A percentile compares a stretch with the other conserved stretches of the same genome.
phyloP scores from a whole-genome alignment of 2,797 vertebrate genomes.

The Melanotaenia nigrans region DNA sequence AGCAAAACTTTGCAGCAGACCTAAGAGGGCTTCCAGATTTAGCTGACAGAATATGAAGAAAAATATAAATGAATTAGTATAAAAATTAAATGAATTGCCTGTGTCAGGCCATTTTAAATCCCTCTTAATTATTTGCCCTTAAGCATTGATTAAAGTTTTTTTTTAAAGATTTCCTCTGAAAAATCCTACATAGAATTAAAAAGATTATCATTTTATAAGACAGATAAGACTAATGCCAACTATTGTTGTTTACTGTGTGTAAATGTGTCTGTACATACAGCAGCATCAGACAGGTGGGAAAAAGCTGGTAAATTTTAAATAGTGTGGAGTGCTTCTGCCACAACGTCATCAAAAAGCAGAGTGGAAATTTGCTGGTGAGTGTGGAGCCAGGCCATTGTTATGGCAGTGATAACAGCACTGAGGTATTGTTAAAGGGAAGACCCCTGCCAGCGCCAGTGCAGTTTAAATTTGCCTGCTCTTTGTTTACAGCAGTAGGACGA shows the following conservation, averaged over 20 bases:
- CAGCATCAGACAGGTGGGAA: background rate
- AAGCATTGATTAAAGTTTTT: background rate
- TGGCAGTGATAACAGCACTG: constrained; percentile 66
- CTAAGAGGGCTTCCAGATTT: constrained; percentile 3
- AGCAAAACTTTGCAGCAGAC: constrained; percentile 15
- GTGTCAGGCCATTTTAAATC: background rate
- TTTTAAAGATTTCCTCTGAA: no score
- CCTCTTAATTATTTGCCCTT: background rate
- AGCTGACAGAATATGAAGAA: background rate
- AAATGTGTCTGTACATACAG: constrained; percentile 9
- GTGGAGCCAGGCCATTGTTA: constrained; percentile 69
- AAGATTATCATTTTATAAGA: background rate
- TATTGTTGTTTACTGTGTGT: constrained; percentile 32
- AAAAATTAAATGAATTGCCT: background rate
- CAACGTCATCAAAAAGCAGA: background rate
- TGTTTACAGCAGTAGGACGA: constrained; percentile 48
- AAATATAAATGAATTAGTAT: background rate
- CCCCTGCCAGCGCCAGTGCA: constrained; percentile 44
- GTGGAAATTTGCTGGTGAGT: constrained; percentile 43
- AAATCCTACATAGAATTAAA: background rate
- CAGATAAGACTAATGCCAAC: constrained; percentile 31
- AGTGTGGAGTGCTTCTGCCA: background rate
- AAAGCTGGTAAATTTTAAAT: background rate
- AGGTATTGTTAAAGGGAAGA: constrained; percentile 71
- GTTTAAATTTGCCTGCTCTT: constrained; percentile 43